Evolutionary conservation across 2,113 vertebrate genomes (phyloP), one percentile per base, ranked within the genome.

Genomic region (Psilopsiagon aurifrons): DNA sequence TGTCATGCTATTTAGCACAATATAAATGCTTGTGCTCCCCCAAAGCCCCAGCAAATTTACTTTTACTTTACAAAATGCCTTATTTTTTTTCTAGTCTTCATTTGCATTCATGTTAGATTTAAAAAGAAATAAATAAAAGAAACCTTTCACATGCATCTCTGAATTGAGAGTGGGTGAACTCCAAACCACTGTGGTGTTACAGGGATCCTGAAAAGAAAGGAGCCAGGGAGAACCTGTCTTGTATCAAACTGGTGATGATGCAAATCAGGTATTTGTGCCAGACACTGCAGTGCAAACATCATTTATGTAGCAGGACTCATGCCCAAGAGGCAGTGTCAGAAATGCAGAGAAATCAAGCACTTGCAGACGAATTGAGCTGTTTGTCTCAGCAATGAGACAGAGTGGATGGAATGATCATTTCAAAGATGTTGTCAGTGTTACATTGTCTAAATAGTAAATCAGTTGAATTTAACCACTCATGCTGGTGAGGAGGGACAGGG

Each of bases 51-150:
- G 60, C 3, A 81, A 89, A 86, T 75, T 84, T 79, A 57, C n/a
- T 64, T 92, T 90, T 83, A 28, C n/a, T 25, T 74, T 92, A 43
- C 28, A 67, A 86, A 90, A 63, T 70, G 19, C 31, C 31, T 84
- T 51, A 7, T n/a, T 91, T 89, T 81, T 4, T 87, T 89, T 74
- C 57, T 73, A 33, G 28, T 41, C 46, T 69, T 92, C 37, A 57
- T 92, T 89, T 95, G 33, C 60, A 83, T 85, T 78, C 15, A 16
- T 77, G 77, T 63, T 83, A 27, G 33, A 15, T n/a, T 70, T 13
- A 9, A 13, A 60, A 39, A 70, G 62, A 13, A n/a, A n/a, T 28
- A 23, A 22, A 69, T 20, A n/a, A 52, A 47, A 86, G 10, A 47
- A 83, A 67, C 10, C 17, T 92, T 66, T 81, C 28, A 9, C 22